Base-by-base conservation (phyloP, 2,797 vertebrate species). In the Sebastiscus albofasciatus region DNA sequence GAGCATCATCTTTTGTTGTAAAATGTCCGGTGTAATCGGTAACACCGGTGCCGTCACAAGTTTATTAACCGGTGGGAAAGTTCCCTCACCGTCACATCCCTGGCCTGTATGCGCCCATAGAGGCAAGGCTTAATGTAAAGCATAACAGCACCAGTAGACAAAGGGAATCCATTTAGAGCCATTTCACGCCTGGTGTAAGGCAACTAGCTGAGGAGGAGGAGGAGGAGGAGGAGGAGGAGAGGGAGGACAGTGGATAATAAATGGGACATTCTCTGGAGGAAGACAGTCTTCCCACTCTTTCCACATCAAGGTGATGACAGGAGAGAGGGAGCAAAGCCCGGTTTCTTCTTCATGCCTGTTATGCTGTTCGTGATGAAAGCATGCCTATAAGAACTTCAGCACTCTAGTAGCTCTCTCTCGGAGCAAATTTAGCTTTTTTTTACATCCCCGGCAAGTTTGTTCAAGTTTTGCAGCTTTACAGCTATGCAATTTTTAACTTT, bases 111-210 rank as follows among this genome's bases (percentile, higher is more conserved):
- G 84, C 3, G 9, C 67, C 75, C 72, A 39, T 2, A 62, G 82
- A 87, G 74, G 34, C 39, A 46, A 24, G 36, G 60, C 66, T 18
- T 81, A 80, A 88, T 84, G 88, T 86, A 75, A 91, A 88, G 79
- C 83, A 79, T 72, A 86, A 84, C 82, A 82, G 71, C 78, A 82
- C 75, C 84, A 82, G 72, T 62, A 93, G 84, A 92, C 84, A 90
- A 93, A 94, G 83, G 79, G 78, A 90, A 86, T 91, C 89, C 86
- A 83, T 93, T 93, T 93, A 90, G 80, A 93, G 89, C 84, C 87
- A 94, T 94, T 93, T 93, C 92, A 93, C 77, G 84, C 90, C 90
- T 91, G 88, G 81, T 87, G 91, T 85, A 90, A 88, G 66, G 84
- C 73, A 77, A 82, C 85, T 78, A 73, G 85, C 84, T 77, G 79